These are phyloP conservation scores for Ailuropoda melanoleuca DNA, from an alignment of 2,113 vertebrate species.

Conservation along the genomic window DNA sequence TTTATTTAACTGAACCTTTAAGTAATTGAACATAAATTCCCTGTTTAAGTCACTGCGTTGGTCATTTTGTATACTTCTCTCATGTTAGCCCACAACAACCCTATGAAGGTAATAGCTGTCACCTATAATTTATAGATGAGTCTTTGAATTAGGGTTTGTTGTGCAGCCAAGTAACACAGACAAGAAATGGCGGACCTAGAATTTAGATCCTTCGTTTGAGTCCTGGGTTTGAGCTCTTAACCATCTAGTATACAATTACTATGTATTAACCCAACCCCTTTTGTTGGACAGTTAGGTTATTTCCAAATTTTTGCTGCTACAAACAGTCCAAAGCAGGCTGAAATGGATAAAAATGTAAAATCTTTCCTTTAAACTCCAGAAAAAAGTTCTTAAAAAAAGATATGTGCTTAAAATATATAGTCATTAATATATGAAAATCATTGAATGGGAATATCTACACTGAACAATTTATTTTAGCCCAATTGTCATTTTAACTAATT, in stretches of 20 bases:
- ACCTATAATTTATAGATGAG: background rate
- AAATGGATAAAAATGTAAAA: background rate
- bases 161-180: background rate
- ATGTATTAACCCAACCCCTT: background rate
- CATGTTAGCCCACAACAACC: background rate
- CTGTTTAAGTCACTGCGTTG: background rate
- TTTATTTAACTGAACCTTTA: background rate
- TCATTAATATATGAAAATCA: constrained; percentile 17
- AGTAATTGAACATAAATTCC: background rate
- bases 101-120: background rate
- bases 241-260: background rate
- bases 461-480: background rate
- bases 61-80: background rate
- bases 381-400: background rate
- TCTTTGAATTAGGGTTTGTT: background rate
- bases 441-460: background rate
- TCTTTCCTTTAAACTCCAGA: background rate
- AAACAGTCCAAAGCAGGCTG: background rate
- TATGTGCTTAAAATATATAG: background rate
- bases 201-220: background rate
- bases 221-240: background rate
- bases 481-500: background rate
- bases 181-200: background rate
- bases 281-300: background rate
- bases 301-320: constrained; percentile 7